Conservation (phyloP, 2,888 invertebrate species). For the Mellilla xanthometata region DNA sequence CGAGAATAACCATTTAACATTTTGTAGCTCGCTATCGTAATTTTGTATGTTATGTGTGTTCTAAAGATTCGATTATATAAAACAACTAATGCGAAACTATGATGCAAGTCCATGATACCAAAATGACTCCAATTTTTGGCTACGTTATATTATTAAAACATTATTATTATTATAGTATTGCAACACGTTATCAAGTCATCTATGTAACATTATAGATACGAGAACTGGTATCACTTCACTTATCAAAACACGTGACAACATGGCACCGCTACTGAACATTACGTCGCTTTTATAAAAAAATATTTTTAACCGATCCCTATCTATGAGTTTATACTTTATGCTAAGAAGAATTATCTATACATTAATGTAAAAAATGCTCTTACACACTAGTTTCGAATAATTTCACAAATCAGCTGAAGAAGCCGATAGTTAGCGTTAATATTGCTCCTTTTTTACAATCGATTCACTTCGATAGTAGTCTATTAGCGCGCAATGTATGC, state of each 20-base stretch:
- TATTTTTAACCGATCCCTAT: slow-evolving; percentile 62
- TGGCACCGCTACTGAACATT: slow-evolving; percentile 70
- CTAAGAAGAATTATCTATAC: slow-evolving; percentile 61
- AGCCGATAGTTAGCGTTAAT: slow-evolving; percentile 51
- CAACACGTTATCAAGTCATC: slow-evolving; percentile 17
- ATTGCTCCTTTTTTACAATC: slow-evolving; percentile 55
- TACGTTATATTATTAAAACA: slow-evolving; percentile 15
- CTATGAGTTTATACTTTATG: slow-evolving; percentile 57
- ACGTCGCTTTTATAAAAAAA: slow-evolving; percentile 54
- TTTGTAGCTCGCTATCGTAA: slow-evolving; percentile 50
- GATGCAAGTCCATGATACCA: slow-evolving; percentile 37
- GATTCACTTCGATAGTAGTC: slow-evolving; percentile 44
- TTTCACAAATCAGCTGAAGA: slow-evolving; percentile 54
- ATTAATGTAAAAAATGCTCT: slow-evolving; percentile 59
- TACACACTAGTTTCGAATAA: slow-evolving; percentile 53
- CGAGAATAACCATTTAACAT: slow-evolving; percentile 66
- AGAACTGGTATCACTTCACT: slow-evolving; percentile 30
- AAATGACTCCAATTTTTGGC: slow-evolving; percentile 31
- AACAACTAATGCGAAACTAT: slow-evolving; percentile 22
- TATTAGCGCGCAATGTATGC: slow-evolving; percentile 36
- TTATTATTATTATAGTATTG: too few species aligned
- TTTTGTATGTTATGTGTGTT: slow-evolving; percentile 19
- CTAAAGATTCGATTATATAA: slow-evolving; percentile 15
- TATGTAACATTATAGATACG: slow-evolving; percentile 21
- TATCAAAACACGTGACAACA: slow-evolving; percentile 56